phyloP scores from a whole-genome alignment of 2,797 vertebrate genomes.

The Brotula barbata region DNA sequence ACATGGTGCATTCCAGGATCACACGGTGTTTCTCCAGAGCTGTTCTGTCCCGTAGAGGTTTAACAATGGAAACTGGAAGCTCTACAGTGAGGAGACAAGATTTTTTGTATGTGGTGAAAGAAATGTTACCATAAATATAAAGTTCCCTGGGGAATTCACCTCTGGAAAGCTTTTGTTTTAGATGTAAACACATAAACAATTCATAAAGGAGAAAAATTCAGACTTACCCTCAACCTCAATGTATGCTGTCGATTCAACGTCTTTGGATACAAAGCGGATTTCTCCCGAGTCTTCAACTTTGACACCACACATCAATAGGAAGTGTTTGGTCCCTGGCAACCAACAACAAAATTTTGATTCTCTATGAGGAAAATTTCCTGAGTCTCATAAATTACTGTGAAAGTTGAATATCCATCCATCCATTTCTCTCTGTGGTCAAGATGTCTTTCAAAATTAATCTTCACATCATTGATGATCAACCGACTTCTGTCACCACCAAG shows the following conservation, averaged over 20 bases:
- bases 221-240: constrained; percentile 86
- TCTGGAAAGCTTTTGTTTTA: no score
- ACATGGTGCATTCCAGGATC: constrained; percentile 90
- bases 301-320: constrained; percentile 87
- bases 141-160: no score
- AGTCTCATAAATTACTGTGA: no score
- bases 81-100: constrained; percentile 43
- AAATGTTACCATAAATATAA: no score
- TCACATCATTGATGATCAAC: no score
- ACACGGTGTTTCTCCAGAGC: constrained; percentile 89
- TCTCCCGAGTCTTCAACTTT: constrained; percentile 85
- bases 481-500: background rate
- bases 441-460: no score
- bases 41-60: constrained; percentile 89
- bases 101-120: no score
- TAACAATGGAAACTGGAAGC: constrained; percentile 86
- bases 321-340: constrained; percentile 85
- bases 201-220: background rate
- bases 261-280: constrained; percentile 83
- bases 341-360: background rate
- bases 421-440: no score
- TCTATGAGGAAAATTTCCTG: no score
- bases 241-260: constrained; percentile 79
- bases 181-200: no score
- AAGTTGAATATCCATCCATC: no score